Evolutionary conservation across 2,113 vertebrate species (phyloP).

Genomic region (Plotosus lineatus): DNA sequence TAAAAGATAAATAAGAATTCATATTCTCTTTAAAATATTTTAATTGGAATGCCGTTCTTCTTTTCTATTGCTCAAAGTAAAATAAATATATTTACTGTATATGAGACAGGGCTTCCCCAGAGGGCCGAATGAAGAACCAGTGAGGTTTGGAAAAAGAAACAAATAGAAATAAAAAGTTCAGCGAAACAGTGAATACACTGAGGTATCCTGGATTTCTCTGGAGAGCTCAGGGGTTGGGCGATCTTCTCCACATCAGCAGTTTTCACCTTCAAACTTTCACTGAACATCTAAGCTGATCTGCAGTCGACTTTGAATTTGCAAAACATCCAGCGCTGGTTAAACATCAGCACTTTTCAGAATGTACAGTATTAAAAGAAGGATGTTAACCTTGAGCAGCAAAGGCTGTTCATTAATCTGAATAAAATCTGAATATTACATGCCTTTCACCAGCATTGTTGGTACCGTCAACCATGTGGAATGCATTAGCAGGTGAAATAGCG

Average conservation of each 20-base stretch:
- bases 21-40: background rate
- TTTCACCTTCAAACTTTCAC: background rate
- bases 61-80: background rate
- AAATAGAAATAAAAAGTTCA: background rate
- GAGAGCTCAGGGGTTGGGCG: background rate
- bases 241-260: slow-evolving; percentile 7
- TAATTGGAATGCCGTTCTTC: background rate
- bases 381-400: slow-evolving; percentile 1
- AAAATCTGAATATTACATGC: slow-evolving; percentile 2
- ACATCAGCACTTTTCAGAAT: background rate
- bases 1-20: background rate
- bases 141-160: background rate
- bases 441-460: background rate
- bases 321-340: background rate
- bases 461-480: background rate
- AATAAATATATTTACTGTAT: no score
- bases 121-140: background rate
- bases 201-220: slow-evolving; percentile 1
- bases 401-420: background rate
- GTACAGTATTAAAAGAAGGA: background rate
- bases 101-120: background rate
- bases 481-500: no score
- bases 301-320: background rate
- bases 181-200: background rate
- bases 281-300: slow-evolving; percentile 1